Evolutionary conservation across 2,113 vertebrate species (phyloP), one percentile per base, ranked within the genome.

Genomic region (Ivindomyrus marchei): DNA sequence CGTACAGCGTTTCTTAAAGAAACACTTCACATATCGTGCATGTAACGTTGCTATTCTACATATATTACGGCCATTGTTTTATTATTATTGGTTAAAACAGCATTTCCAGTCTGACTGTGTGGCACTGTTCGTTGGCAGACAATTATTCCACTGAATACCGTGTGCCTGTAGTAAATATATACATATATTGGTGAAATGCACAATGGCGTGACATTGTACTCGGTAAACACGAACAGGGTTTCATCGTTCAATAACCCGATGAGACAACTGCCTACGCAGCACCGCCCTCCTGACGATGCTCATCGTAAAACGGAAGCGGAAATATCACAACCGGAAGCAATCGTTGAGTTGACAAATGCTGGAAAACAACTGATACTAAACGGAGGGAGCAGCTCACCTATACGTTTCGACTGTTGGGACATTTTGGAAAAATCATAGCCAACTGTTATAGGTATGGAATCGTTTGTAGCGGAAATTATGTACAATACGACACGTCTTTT

Each of bases 291-390:
- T 4, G 66, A 5, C 13, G 8, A 83, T 24, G 31, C 10, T 56
- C 53, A 24, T 7, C 45, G 2, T 2, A 52, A 74, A n/a, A 17
- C 86, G 90, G 90, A 70, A 84, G 53, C 88, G 90, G 90, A 90
- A 89, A 56, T 21, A 36, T 17, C 31, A n/a, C 7, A 8, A 31
- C 90, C 90, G 90, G 90, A 90, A 85, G 39, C 19, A 24, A 58
- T 19, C 66, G 27, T 36, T n/a, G 45, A 47, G 42, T 39, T 45
- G 74, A 70, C 77, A 84, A 47, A 80, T 36, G 87, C 56, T 52
- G n/a, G 49, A 46, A 85, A 86, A 89, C 52, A 31, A 52, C 47
- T 70, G 27, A 39, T 39, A 80, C n/a, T 66, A 58, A 80, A 1
- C 74, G 42, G 62, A 17, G 31, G 53, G 53, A n/a, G 21, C 1